Conservation (phyloP, 2,888 invertebrate genomes). For the Panopea generosa region DNA sequence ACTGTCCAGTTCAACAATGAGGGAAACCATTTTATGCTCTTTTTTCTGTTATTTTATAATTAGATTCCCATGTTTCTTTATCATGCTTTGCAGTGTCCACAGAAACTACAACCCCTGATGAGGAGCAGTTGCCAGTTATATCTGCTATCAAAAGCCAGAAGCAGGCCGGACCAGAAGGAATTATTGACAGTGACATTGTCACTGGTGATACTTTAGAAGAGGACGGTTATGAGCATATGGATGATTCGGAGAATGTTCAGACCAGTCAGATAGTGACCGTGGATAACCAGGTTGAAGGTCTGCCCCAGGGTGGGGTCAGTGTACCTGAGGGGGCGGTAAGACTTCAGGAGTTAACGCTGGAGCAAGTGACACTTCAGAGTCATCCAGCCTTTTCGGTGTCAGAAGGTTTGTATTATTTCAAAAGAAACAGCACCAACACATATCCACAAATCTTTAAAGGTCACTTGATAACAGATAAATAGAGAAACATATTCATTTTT, state of each 20-base stretch:
- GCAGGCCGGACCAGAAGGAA: conserved; percentile 6
- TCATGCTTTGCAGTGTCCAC: conserved; percentile 54
- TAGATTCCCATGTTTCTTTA: too few relatives aligned
- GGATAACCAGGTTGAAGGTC: conserved; percentile 27
- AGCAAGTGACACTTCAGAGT: conserved; percentile 28
- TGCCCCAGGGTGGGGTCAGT: conserved; percentile 37
- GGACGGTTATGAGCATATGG: neutral
- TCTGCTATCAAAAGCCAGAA: conserved; percentile 33
- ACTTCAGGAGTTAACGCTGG: conserved; percentile 45
- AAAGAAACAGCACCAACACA: too few relatives aligned
- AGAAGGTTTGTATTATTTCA: conserved; percentile 42
- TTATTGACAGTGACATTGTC: conserved; percentile 1
- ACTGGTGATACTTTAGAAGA: neutral
- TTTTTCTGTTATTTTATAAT: too few relatives aligned
- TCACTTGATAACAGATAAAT: too few relatives aligned
- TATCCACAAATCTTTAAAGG: too few relatives aligned
- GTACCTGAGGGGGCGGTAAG: conserved; percentile 46
- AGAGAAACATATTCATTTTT: too few relatives aligned
- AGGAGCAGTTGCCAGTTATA: conserved; percentile 54
- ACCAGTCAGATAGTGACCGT: conserved; percentile 25
- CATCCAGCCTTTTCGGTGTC: conserved; percentile 48
- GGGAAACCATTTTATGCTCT: too few relatives aligned
- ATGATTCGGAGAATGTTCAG: neutral
- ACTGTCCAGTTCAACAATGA: too few relatives aligned
- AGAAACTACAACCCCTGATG: conserved; percentile 53